phyloP scores from a whole-genome alignment of 2,888 invertebrate genomes.

The Therioaphis trifolii region DNA sequence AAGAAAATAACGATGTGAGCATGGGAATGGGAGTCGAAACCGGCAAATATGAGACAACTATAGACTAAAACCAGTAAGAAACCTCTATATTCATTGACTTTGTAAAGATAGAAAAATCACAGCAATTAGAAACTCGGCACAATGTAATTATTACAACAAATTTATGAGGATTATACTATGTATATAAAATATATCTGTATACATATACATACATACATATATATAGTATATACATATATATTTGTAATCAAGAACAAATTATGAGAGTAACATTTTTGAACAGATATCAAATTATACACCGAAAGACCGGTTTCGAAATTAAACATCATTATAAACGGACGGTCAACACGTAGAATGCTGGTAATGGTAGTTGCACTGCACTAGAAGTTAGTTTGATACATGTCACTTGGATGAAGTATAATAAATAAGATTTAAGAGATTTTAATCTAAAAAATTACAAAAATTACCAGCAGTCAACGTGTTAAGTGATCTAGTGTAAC shows the following conservation, averaged over 20 bases:
- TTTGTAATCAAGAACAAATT: conserved; percentile 28
- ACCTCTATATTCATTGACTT: conserved; percentile 56
- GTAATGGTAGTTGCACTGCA: conserved; percentile 24
- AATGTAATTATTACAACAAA: conserved; percentile 56
- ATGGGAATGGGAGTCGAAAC: conserved; percentile 33
- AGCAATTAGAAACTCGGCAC: conserved; percentile 56
- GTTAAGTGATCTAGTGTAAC: conserved; percentile 48
- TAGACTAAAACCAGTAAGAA: conserved; percentile 59
- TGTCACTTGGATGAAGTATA: conserved; percentile 2
- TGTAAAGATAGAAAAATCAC: conserved; percentile 61
- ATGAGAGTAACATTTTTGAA: conserved; percentile 28
- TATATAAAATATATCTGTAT: conserved; percentile 40
- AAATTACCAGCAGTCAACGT: conserved; percentile 44
- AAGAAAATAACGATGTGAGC: conserved; percentile 41
- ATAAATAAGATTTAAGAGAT: conserved; percentile 14
- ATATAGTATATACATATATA: conserved; percentile 22
- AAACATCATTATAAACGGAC: conserved; percentile 45
- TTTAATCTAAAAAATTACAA: conserved; percentile 12
- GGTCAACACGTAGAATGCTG: conserved; percentile 45
- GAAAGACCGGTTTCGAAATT: conserved; percentile 29
- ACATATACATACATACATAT: conserved; percentile 11
- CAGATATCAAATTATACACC: conserved; percentile 40
- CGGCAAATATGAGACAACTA: conserved; percentile 22
- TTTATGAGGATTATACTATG: conserved; percentile 35
- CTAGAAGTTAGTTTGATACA: conserved; percentile 24